Evolutionary conservation across 2,888 invertebrate species (phyloP), one percentile per base, ranked within the genome.

Genomic region (Netelia melanura): DNA sequence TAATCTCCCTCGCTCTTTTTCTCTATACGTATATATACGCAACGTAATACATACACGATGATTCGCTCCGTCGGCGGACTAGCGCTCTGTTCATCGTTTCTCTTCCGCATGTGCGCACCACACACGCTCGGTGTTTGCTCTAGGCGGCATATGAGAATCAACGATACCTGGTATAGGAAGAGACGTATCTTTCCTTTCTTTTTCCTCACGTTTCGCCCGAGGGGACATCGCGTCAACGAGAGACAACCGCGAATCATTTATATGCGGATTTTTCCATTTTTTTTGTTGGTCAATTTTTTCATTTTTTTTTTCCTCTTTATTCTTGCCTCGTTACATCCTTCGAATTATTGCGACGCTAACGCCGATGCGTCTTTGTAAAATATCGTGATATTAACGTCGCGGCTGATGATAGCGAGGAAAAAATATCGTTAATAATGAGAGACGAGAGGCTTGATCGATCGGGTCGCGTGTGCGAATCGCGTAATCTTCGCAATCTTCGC

Each of bases 161-260:
- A 77, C 81, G 86, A 86, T 88, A 89, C 78, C 88, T 84, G 86
- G 84, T 86, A 84, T 81, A 81, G 84, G 67, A 61, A 61, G 38
- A 38, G 38, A 38, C 38, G 38, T 38, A 6, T 5, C 6, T 38
- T 6, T 3, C 6, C 6, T 5, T 61, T 61, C 21, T 61, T 25
- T 23, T 61, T 23, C 0, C 10, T 10, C 25, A 1, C 23, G 10
- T 23, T 61, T 21, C 14, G 9, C 58, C 17, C 58, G 21, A 58
- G 17, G 58, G 3, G 17, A n/a, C 48, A 3, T 11, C 14, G 48
- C 14, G 48, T 10, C 10, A 48, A 48, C 14, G 48, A 48, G 14
- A 48, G 10, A 48, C 14, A 48, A 48, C 11, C 48, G 14, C 48
- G 14, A 48, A 48, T 48, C 48, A 48, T 48, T 48, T 48, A 48